Conservation (phyloP, 2,797 vertebrate genomes). For the Paedocypris micromegethes region DNA sequence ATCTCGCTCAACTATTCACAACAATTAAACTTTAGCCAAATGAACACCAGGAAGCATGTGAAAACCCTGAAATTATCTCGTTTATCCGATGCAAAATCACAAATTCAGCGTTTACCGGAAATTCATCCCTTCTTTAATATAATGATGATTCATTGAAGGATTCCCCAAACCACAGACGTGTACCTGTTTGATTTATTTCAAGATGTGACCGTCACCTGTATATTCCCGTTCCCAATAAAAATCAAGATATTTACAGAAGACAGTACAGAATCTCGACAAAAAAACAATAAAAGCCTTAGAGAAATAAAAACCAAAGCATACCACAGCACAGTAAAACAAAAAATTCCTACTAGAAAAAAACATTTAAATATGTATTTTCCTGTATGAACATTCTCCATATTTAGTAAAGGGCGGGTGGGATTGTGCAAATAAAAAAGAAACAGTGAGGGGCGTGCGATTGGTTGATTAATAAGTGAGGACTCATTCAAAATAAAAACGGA, state of each 20-base stretch:
- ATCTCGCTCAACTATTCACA: too few species aligned
- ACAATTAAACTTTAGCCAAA: too few species aligned
- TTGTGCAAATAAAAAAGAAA: conserved; percentile 61
- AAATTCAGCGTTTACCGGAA: too few species aligned
- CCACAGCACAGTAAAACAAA: conserved; percentile 26
- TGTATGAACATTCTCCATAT: conserved; percentile 43
- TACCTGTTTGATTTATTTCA: conserved; percentile 67
- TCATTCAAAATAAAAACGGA: too few species aligned
- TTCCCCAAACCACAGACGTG: conserved; percentile 36
- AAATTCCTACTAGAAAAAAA: conserved; percentile 29
- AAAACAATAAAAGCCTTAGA: conserved; percentile 39
- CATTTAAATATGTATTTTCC: conserved; percentile 40
- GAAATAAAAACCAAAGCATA: conserved; percentile 10
- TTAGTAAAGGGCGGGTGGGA: conserved; percentile 46
- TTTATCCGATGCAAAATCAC: too few species aligned
- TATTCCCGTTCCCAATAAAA: conserved; percentile 60
- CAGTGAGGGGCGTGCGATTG: conserved; percentile 18
- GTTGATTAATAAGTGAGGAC: too few species aligned
- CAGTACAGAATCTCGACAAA: conserved; percentile 62
- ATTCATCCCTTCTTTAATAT: too few species aligned
- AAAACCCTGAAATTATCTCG: too few species aligned
- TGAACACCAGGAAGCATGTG: too few species aligned
- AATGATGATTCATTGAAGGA: too few species aligned
- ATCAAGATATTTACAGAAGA: conserved; percentile 68
- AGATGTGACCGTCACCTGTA: conserved; percentile 56